Percentiles rank a stretch among this genome's conserved stretches.
These are phyloP conservation scores for Serranus cabrilla DNA, from an alignment of 2,797 vertebrate genomes.

Conservation along the genomic window DNA sequence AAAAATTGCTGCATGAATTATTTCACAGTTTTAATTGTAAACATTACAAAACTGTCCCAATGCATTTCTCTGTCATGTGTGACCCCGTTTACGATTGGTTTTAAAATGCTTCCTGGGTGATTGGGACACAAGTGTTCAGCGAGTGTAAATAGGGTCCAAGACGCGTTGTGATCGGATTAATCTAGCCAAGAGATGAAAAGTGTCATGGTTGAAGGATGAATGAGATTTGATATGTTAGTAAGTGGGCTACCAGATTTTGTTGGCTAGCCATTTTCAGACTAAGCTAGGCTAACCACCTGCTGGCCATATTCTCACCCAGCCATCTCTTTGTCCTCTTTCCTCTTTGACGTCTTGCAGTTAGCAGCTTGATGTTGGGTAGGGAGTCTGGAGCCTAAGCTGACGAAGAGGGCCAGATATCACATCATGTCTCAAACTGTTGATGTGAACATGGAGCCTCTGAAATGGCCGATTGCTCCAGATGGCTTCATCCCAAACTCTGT, in stretches of 20 bases:
- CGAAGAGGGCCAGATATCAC: not conserved
- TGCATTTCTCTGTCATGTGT: too few species aligned
- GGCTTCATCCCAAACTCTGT: slow-evolving; percentile 70
- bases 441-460: not conserved
- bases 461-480: slow-evolving; percentile 65
- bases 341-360: not conserved
- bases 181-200: not conserved
- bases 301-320: too few species aligned
- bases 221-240: not conserved
- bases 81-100: too few species aligned
- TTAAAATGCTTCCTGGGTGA: too few species aligned
- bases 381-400: not conserved
- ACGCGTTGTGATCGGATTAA: too few species aligned
- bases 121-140: too few species aligned
- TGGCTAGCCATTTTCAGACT: not conserved
- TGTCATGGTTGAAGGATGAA: not conserved
- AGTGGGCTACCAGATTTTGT: not conserved
- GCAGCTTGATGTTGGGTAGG: not conserved
- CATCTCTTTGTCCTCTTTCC: too few species aligned
- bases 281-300: too few species aligned
- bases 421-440: not conserved
- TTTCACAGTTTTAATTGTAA: too few species aligned
- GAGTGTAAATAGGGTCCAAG: too few species aligned
- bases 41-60: too few species aligned
- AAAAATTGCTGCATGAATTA: too few species aligned